Percentiles rank a stretch among this genome's conserved stretches.
Evolutionary conservation across 1,140 invertebrate species (phyloP).

Genomic region (Ostrea edulis): DNA sequence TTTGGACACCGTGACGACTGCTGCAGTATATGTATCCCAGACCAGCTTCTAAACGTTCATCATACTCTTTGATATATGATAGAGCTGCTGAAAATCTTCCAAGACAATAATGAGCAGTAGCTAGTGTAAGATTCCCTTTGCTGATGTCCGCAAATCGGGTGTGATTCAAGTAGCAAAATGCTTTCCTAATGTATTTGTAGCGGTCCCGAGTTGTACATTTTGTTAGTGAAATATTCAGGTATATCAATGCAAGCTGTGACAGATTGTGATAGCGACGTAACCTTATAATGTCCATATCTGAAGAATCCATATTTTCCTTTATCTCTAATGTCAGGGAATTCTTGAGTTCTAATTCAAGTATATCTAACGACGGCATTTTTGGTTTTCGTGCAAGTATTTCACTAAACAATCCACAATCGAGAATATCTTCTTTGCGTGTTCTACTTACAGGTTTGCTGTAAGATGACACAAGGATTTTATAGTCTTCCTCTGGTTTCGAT

Average conservation of each 20-base stretch:
- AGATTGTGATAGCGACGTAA: not conserved
- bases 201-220: not conserved
- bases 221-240: not conserved
- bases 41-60: not conserved
- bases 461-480: not conserved
- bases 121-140: not conserved
- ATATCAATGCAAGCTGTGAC: not conserved
- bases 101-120: slow-evolving; percentile 2
- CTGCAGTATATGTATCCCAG: not conserved
- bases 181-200: not conserved
- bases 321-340: not conserved
- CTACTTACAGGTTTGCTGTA: not conserved
- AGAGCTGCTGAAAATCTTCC: not conserved
- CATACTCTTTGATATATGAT: not conserved
- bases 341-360: not conserved
- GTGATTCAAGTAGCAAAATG: not conserved
- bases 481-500: not conserved
- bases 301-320: not conserved
- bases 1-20: not conserved
- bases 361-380: not conserved
- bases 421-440: not conserved
- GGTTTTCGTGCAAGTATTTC: not conserved
- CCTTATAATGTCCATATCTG: not conserved
- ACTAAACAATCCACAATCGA: not conserved
- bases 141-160: not conserved